Evolutionary conservation across 2,797 vertebrate species (phyloP), one percentile per base, ranked within the genome.

Genomic region (Artibeus jamaicensis): DNA sequence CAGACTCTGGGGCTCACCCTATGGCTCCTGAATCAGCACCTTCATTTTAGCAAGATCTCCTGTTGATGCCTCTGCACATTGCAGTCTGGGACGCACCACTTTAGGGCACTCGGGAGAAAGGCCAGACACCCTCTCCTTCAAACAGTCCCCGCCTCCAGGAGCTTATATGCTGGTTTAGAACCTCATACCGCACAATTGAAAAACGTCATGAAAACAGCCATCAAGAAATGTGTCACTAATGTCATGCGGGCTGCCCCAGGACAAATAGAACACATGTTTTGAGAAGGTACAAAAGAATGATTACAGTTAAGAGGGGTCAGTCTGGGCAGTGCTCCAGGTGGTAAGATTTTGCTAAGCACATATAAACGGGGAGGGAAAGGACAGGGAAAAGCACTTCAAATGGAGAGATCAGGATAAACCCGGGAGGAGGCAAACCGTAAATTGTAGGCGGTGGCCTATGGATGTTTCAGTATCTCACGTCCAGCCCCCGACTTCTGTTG

Each of bases 151-250:
- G 44, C 22, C 9, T 97, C 78, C 71, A 50, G 67, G 42, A 82
- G 37, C 21, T 83, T 37, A 76, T 6, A 67, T 48, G 37, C 48
- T 48, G 73, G 9, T 19, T 88, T 84, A 62, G 67, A 39, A 73
- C 67, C 39, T 57, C 68, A 94, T 82, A 76, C 21, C 57, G 73
- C 68, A 71, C 44, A 8, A 67, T 16, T 53, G 21, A 22, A 48
- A 96, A 91, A 78, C 26, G 62, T 55, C 84, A 84, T 76, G 46
- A 93, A 94, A 86, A 73, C 34, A 9, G 94, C 50, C 53, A 77
- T 12, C 53, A 84, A 93, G 37, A 79, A 94, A 42, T 48, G 24
- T 26, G 19, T 81, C 39, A 67, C 44, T 10, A 65, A 50, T 14
- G 3, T 34, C 48, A n/a, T 10, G 2, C 4, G 50, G 59, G 50